Evolutionary conservation across 2,113 vertebrate species (phyloP).

Genomic region (Baryphthengus martii): DNA sequence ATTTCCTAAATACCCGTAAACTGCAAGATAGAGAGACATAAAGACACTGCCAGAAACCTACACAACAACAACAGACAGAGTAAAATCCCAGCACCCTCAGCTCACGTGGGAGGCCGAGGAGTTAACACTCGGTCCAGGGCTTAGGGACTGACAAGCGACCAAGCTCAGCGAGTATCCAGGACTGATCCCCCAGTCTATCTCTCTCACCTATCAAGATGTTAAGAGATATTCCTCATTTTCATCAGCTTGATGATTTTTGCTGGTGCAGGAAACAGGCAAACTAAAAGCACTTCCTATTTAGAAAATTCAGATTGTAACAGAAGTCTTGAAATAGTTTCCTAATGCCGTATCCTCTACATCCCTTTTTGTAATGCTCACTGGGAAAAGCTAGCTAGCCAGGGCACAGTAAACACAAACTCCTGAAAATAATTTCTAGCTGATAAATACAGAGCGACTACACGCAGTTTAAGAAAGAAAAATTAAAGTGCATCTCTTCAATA

Average conservation of each 20-base stretch:
- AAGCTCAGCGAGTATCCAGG: background rate
- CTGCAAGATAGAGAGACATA: background rate
- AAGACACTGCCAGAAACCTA: background rate
- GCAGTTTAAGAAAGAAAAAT: background rate
- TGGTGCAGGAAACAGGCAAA: background rate
- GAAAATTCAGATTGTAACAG: background rate
- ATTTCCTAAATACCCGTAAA: background rate
- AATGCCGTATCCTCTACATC: fast-evolving
- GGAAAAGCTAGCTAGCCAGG: slow-evolving; percentile 19
- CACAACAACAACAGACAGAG: background rate
- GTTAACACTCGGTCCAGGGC: background rate
- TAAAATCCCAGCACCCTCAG: background rate
- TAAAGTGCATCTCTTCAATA: background rate
- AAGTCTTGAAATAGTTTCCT: background rate
- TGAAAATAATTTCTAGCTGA: background rate
- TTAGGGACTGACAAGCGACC: background rate
- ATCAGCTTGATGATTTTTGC: background rate
- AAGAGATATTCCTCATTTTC: background rate
- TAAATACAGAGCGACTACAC: background rate
- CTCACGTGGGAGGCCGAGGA: background rate
- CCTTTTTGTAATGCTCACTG: background rate
- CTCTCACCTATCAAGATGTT: background rate
- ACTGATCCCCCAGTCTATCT: background rate
- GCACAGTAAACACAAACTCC: slow-evolving; percentile 9
- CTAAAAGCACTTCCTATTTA: background rate